phyloP scores from a whole-genome alignment of 2,888 invertebrate species.

The Mythimna ferrago region DNA sequence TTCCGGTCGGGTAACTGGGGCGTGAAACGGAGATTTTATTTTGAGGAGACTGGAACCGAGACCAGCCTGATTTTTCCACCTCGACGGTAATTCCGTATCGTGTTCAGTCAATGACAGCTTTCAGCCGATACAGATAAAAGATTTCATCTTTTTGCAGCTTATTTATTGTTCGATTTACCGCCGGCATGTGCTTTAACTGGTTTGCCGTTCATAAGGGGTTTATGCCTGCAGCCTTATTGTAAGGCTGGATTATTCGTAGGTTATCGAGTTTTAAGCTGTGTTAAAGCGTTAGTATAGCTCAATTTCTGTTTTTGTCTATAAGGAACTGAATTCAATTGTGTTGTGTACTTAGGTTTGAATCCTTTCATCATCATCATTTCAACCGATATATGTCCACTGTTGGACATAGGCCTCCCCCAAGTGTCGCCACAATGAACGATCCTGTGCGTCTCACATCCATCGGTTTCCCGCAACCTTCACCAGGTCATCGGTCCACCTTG shows the following conservation, averaged over 20 bases:
- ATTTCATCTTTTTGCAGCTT: slow-evolving; percentile 55
- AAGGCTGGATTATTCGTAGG: slow-evolving; percentile 27
- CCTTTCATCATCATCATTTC: too few relatives aligned
- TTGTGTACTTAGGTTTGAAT: neutral
- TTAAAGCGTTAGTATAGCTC: slow-evolving; percentile 7
- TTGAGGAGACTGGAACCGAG: slow-evolving; percentile 71
- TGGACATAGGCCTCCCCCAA: too few relatives aligned
- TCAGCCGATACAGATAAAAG: slow-evolving; percentile 60
- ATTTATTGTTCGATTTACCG: slow-evolving; percentile 55
- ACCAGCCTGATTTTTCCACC: slow-evolving; percentile 76
- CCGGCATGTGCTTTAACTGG: slow-evolving; percentile 29
- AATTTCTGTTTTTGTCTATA: neutral
- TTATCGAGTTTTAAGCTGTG: slow-evolving; percentile 24
- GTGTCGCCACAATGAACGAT: too few relatives aligned
- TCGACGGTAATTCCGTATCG: slow-evolving; percentile 69
- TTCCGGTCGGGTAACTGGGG: slow-evolving; percentile 77
- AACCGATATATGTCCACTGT: too few relatives aligned
- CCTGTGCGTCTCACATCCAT: too few relatives aligned
- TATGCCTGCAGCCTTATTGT: slow-evolving; percentile 38
- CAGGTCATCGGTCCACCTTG: too few relatives aligned
- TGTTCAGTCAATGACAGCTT: slow-evolving; percentile 53
- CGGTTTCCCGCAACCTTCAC: too few relatives aligned
- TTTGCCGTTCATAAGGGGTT: slow-evolving; percentile 18
- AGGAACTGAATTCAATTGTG: neutral
- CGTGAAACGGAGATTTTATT: slow-evolving; percentile 82